Base-by-base conservation (phyloP, 2,113 vertebrate species). In the Rhineura floridana region DNA sequence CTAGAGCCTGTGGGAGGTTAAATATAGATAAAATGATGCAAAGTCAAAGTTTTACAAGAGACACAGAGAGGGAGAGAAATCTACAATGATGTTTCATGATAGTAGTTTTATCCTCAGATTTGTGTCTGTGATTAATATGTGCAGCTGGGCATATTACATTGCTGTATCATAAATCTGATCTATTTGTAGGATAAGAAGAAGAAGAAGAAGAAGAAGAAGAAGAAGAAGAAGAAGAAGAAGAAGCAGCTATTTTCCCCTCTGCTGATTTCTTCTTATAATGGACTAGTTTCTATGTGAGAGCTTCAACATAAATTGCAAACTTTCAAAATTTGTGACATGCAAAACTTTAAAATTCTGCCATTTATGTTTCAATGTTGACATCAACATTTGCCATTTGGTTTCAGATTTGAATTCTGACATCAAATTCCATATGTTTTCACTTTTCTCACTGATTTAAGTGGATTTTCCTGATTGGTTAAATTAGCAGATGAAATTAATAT, bases 21-120 rank as follows among this genome's bases (percentile, higher is more conserved):
- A 95, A 95, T 76, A 87, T 42, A 92, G 93, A 93, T 94, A 93
- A 91, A 95, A 90, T 96, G 93, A 94, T 93, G 78, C 78, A 93
- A 94, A 95, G 93, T 88, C 87, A 88, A 96, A 95, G 82, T 94
- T 94, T 89, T 94, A 90, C 93, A 90, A 94, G 86, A 86, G 33
- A 80, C 90, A 85, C 69, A 73, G 48, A 52, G 21, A 76, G 72
- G 48, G 73, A 88, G 36, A 73, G 52, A 88, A 76, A 83, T 75
- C 59, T 83, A 76, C 46, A 65, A 28, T 78, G 36, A 7, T 30
- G 67, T 87, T 93, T 93, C 81, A 76, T 70, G 80, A 39, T 4
- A 9, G 59, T 85, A 4, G 0, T 81, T 89, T 81, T 72, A 42
- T 85, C 75, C 76, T 92, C 42, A 94, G 81, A 59, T 70, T n/a